These are phyloP conservation scores for Steinernema khuongi DNA, from an alignment of 1,140 invertebrate species.

Conservation along the genomic window DNA sequence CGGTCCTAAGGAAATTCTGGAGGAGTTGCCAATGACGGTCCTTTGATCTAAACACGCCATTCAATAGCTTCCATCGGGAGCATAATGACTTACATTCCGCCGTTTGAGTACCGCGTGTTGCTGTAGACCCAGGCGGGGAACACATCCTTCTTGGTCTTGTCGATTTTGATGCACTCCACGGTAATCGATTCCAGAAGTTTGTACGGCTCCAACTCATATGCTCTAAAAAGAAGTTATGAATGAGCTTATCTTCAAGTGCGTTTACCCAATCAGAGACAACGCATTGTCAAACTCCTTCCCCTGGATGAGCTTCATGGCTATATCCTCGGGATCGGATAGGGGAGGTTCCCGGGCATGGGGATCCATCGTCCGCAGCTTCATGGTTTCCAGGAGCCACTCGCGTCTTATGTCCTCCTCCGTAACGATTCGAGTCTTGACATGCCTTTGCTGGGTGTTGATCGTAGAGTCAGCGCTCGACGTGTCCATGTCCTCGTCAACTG, in stretches of 20 bases:
- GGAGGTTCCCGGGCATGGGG: background rate
- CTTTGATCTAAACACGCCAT: background rate
- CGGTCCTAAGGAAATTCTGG: background rate
- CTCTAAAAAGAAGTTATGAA: background rate
- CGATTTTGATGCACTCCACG: background rate
- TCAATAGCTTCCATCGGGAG: background rate
- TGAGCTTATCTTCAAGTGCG: background rate
- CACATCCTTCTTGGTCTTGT: background rate
- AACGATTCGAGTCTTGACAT: background rate
- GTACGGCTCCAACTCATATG: background rate
- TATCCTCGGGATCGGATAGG: background rate
- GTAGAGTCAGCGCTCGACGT: background rate
- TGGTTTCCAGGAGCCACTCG: slow-evolving; percentile 1
- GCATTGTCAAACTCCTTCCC: background rate
- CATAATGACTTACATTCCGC: background rate
- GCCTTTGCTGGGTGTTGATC: background rate
- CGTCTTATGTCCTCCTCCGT: background rate
- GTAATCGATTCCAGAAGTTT: background rate
- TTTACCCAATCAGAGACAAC: background rate
- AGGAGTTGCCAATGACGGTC: background rate
- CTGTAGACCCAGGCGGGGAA: background rate
- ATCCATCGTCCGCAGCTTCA: background rate
- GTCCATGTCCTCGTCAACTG: too few relatives aligned
- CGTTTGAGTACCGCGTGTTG: background rate
- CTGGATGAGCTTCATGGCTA: background rate